Percentiles rank a stretch among this genome's conserved stretches.
phyloP scores from a whole-genome alignment of 2,113 vertebrate genomes.

The Panthera tigris region DNA sequence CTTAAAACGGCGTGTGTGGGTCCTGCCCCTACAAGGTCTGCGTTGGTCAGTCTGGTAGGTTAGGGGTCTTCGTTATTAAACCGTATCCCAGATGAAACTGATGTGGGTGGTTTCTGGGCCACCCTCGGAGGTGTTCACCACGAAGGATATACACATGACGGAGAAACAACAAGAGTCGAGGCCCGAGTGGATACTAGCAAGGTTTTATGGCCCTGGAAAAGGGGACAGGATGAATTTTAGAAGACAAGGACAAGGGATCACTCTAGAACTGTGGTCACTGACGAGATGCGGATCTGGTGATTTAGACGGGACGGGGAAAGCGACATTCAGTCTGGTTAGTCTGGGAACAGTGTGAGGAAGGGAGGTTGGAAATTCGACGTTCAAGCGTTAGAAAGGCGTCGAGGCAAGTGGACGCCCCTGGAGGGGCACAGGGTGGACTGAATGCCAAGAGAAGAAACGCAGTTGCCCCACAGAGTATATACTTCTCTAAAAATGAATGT shows the following conservation, averaged over 20 bases:
- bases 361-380: neutral
- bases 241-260: accelerated
- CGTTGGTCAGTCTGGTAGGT: neutral
- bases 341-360: neutral
- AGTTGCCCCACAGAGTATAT: neutral
- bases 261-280: neutral
- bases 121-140: neutral
- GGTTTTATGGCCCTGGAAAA: neutral
- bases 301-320: neutral
- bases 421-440: neutral
- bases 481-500: neutral
- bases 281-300: too few species aligned
- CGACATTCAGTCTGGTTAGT: neutral
- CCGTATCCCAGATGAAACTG: neutral
- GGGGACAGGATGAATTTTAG: neutral
- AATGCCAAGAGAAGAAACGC: neutral
- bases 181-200: neutral
- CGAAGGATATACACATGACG: neutral
- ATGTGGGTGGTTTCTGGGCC: neutral
- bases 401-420: neutral
- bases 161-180: neutral
- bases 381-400: neutral
- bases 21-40: neutral
- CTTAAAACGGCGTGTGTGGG: neutral
- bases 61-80: neutral